These are phyloP conservation scores for Gastrophysa polygoni DNA, from an alignment of 2,888 invertebrate species.

Conservation along the genomic window DNA sequence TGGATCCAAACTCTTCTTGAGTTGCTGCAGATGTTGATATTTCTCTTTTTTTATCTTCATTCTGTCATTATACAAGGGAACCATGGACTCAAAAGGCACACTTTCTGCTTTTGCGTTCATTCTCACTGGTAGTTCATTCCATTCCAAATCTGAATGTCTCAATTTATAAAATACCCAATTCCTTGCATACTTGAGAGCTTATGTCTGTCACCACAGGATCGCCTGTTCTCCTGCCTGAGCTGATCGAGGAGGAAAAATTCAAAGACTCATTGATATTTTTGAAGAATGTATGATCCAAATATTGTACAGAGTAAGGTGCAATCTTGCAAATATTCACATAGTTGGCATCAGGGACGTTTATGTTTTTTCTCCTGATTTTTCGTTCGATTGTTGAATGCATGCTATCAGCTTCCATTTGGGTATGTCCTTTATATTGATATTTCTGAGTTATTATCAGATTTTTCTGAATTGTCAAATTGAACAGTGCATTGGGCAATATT, in stretches of 20 bases:
- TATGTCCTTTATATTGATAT: slow-evolving; percentile 27
- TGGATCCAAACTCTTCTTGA: slow-evolving; percentile 24
- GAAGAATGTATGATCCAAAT: slow-evolving; percentile 22
- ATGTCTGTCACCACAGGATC: slow-evolving; percentile 26
- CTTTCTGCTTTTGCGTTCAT: slow-evolving; percentile 25
- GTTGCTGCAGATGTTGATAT: slow-evolving; percentile 27
- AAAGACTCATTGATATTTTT: slow-evolving; percentile 23
- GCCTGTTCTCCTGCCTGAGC: slow-evolving; percentile 25
- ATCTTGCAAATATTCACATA: slow-evolving; percentile 10
- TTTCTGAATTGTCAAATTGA: slow-evolving; percentile 21
- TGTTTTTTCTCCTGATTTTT: slow-evolving; percentile 17
- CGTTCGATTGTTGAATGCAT: slow-evolving; percentile 27
- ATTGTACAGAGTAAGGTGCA: slow-evolving; percentile 17
- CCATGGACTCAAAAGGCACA: slow-evolving; percentile 29
- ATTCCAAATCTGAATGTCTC: slow-evolving; percentile 28
- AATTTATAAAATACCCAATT: slow-evolving; percentile 19
- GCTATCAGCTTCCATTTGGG: slow-evolving; percentile 29
- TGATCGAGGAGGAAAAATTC: slow-evolving; percentile 21
- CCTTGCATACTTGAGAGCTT: slow-evolving; percentile 22
- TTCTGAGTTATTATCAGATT: slow-evolving; percentile 29
- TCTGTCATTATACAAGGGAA: slow-evolving; percentile 29
- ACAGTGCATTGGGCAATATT: slow-evolving; percentile 22
- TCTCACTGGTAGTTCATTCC: slow-evolving; percentile 21
- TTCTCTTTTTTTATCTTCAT: slow-evolving; percentile 31
- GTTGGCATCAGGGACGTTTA: slow-evolving; percentile 25